Conservation (phyloP, 2,888 invertebrate species). For the Xanthia togata region DNA sequence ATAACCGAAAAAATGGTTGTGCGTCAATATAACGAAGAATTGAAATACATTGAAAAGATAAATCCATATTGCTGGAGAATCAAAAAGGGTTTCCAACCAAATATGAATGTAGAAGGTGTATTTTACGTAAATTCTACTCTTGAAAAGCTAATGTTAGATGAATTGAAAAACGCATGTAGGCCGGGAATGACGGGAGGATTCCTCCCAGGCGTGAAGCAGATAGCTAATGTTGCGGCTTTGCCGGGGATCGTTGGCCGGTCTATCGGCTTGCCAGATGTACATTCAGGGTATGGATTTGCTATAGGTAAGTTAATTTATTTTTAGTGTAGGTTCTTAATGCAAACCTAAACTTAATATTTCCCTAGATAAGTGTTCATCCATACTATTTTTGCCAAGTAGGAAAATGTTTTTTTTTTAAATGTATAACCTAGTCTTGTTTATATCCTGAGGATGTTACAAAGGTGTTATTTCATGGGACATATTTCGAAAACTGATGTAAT, state of each 20-base stretch:
- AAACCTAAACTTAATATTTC: neutral
- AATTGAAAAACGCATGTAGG: constrained; percentile 96
- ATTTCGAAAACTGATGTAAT: constrained; percentile 36
- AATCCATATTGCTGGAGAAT: constrained; percentile 97
- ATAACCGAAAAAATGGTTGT: constrained; percentile 93
- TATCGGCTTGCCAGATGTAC: constrained; percentile 98
- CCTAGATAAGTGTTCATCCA: too few relatives aligned
- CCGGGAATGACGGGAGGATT: constrained; percentile 98
- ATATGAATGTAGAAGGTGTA: constrained; percentile 99
- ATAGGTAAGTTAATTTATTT: constrained; percentile 92
- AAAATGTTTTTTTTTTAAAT: neutral
- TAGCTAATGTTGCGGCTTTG: constrained; percentile 99
- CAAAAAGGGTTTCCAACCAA: constrained; percentile 99
- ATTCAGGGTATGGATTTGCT: constrained; percentile 99
- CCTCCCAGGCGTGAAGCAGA: constrained; percentile 99
- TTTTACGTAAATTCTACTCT: constrained; percentile 98
- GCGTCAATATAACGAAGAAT: constrained; percentile 97
- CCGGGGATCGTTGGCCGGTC: constrained; percentile 99
- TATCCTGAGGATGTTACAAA: too few relatives aligned
- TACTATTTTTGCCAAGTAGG: neutral
- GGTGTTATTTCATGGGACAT: neutral
- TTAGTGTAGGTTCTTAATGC: neutral
- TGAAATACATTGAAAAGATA: constrained; percentile 97
- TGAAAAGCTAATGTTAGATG: constrained; percentile 99
- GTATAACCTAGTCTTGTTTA: neutral